Conservation (phyloP, 2,797 vertebrate species). For the Chiloscyllium punctatum region DNA sequence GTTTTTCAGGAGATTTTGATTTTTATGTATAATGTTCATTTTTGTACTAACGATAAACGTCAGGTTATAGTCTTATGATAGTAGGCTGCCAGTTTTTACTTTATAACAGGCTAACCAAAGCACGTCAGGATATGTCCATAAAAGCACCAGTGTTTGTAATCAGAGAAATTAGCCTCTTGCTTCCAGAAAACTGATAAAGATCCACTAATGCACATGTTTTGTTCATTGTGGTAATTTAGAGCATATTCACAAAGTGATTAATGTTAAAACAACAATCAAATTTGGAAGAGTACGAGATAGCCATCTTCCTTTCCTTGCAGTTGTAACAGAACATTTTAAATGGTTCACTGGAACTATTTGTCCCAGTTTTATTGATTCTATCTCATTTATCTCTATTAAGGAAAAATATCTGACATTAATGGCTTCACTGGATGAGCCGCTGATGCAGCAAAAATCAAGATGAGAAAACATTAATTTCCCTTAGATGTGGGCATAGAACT, state of each 20-base stretch:
- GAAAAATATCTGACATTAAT: background rate
- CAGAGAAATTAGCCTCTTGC: background rate
- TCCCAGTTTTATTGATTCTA: background rate
- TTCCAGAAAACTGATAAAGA: background rate
- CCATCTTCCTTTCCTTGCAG: background rate
- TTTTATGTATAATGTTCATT: background rate
- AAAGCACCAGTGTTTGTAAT: background rate
- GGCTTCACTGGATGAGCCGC: background rate
- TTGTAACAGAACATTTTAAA: background rate
- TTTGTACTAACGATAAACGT: background rate
- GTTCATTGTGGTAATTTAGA: background rate
- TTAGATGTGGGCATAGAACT: background rate
- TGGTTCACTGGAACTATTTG: background rate
- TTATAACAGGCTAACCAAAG: background rate
- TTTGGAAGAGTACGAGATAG: background rate
- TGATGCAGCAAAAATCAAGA: no score
- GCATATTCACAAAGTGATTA: constrained; percentile 3
- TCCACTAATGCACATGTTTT: background rate
- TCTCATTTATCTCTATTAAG: background rate
- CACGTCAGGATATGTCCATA: background rate
- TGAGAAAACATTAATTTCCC: background rate
- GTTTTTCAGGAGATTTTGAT: background rate
- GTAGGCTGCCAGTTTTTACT: background rate
- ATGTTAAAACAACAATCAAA: constrained; percentile 3
- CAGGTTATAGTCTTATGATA: background rate